Evolutionary conservation across 2,888 invertebrate genomes (phyloP).

Genomic region (Thymelicus acteon): DNA sequence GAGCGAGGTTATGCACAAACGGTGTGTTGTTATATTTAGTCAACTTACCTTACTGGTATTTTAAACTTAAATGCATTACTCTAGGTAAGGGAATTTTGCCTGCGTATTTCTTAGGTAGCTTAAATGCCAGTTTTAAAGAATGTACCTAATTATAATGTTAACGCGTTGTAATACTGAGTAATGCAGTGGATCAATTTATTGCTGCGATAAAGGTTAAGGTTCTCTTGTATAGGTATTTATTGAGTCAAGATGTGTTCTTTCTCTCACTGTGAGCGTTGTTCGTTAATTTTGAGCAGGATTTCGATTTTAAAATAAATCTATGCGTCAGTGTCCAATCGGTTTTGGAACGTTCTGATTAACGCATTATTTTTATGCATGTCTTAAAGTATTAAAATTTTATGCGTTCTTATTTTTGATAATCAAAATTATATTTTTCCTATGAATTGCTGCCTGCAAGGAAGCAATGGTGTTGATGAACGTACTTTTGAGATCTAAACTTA

Average conservation of each 20-base stretch:
- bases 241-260: constrained; percentile 36
- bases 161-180: constrained; percentile 24
- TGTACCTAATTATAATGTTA: constrained; percentile 49
- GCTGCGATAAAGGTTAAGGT: constrained; percentile 36
- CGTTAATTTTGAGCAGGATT: constrained; percentile 31
- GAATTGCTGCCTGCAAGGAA: constrained; percentile 72
- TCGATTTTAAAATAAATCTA: constrained; percentile 40
- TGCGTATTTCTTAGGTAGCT: constrained; percentile 38
- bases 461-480: constrained; percentile 60
- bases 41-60: constrained; percentile 27
- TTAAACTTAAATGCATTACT: constrained; percentile 28
- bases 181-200: constrained; percentile 23
- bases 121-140: constrained; percentile 50
- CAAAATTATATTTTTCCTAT: constrained; percentile 79
- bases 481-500: constrained; percentile 76
- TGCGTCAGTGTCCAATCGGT: constrained; percentile 24
- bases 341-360: constrained; percentile 54
- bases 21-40: constrained; percentile 34
- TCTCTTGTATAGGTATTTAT: constrained; percentile 25
- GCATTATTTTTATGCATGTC: constrained; percentile 67
- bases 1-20: constrained; percentile 34
- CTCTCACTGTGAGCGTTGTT: constrained; percentile 19
- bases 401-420: constrained; percentile 82
- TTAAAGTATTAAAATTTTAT: constrained; percentile 61
- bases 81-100: constrained; percentile 34